Percentiles rank a stretch among this genome's conserved stretches.
These are phyloP conservation scores for Pangasius sanitwongsei DNA, from an alignment of 2,797 vertebrate genomes.

Conservation along the genomic window DNA sequence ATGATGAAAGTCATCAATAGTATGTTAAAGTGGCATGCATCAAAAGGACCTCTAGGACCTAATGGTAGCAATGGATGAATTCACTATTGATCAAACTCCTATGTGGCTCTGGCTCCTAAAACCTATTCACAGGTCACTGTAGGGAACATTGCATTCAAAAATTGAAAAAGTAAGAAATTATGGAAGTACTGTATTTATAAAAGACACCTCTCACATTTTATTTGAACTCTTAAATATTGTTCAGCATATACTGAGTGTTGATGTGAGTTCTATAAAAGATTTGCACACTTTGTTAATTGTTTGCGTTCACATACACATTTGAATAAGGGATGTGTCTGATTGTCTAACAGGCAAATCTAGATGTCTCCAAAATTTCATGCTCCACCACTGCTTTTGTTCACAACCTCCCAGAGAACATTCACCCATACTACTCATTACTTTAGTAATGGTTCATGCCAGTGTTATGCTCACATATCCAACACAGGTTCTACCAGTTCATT, in stretches of 20 bases:
- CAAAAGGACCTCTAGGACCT: conserved; percentile 12
- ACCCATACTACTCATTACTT: neutral
- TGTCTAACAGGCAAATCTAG: conserved; percentile 10
- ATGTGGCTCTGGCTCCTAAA: conserved; percentile 29
- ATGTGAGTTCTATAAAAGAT: neutral
- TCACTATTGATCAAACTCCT: conserved; percentile 26
- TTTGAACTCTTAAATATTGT: conserved; percentile 32
- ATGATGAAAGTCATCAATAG: conserved; percentile 33
- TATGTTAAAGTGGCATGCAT: conserved; percentile 32
- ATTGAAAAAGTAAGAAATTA: conserved; percentile 37
- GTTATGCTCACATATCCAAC: conserved; percentile 13
- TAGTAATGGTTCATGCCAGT: neutral
- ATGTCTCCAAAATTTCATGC: neutral
- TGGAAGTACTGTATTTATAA: conserved; percentile 44
- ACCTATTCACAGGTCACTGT: conserved; percentile 30
- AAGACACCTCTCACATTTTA: conserved; percentile 48
- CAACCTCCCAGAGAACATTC: neutral
- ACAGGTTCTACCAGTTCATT: neutral
- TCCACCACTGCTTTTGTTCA: neutral
- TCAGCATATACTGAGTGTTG: conserved; percentile 29
- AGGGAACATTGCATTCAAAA: conserved; percentile 34
- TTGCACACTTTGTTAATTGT: neutral
- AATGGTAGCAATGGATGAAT: conserved; percentile 16
- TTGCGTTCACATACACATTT: neutral
- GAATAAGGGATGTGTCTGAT: conserved; percentile 19